phyloP scores from a whole-genome alignment of 2,797 vertebrate species.

The Alectoris magna region DNA sequence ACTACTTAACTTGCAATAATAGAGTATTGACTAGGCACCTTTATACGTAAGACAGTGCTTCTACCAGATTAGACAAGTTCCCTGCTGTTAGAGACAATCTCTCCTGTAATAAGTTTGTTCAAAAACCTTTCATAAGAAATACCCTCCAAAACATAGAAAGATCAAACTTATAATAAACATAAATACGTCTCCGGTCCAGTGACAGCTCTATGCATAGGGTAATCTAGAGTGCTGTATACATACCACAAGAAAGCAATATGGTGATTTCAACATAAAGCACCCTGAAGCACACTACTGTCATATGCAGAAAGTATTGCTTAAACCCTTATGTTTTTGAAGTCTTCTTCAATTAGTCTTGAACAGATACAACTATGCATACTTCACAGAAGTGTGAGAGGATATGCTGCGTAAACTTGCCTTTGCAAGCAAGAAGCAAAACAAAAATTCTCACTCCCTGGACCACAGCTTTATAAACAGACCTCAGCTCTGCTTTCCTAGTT shows the following conservation, averaged over 20 bases:
- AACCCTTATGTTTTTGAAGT: not conserved
- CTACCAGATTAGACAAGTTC: slow-evolving; percentile 50
- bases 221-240: not conserved
- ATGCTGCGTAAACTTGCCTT: not conserved
- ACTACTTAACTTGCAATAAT: slow-evolving; percentile 79
- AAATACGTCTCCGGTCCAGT: not conserved
- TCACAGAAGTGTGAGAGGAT: not conserved
- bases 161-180: not conserved
- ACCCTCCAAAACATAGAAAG: slow-evolving; percentile 4
- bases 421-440: not conserved
- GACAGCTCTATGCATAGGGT: not conserved
- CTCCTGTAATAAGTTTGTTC: not conserved
- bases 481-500: no score
- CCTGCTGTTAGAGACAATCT: slow-evolving; percentile 9
- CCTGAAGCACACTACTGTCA: not conserved
- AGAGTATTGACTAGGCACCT: slow-evolving; percentile 78
- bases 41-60: slow-evolving; percentile 60
- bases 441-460: not conserved
- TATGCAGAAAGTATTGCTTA: not conserved
- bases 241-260: not conserved
- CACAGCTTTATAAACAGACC: accelerated
- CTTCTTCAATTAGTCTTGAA: not conserved
- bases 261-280: not conserved
- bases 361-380: no score
- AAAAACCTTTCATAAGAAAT: slow-evolving; percentile 26